These are phyloP conservation scores for Diorhabda carinulata DNA, from an alignment of 1,140 invertebrate genomes.

Conservation along the genomic window DNA sequence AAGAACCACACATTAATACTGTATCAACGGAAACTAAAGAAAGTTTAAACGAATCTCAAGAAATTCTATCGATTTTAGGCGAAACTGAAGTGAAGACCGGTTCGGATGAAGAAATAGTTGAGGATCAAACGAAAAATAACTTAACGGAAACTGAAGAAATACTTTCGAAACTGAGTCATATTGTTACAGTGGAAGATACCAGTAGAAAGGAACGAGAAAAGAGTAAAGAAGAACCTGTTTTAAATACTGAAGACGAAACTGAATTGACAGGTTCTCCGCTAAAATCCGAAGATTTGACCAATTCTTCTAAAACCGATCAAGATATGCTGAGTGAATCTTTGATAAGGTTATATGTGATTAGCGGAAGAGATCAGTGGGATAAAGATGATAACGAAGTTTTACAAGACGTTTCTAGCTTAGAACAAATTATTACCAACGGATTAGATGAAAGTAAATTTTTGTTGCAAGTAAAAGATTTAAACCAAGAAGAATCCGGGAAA, in stretches of 20 bases:
- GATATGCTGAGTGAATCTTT: conserved; percentile 5
- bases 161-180: conserved; percentile 8
- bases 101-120: not conserved
- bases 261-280: not conserved
- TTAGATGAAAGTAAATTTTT: too few species aligned
- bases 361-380: not conserved
- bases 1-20: too few species aligned
- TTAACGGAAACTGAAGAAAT: conserved; percentile 6
- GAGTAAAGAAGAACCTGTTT: too few species aligned
- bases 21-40: not conserved
- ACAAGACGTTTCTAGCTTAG: not conserved
- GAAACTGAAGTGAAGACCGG: not conserved
- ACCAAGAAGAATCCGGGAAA: too few species aligned
- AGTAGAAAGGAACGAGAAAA: too few species aligned
- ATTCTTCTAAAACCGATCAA: not conserved
- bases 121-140: not conserved
- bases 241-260: not conserved
- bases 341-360: conserved; percentile 1
- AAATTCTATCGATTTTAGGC: conserved; percentile 10
- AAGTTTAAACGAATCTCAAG: conserved; percentile 9
- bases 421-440: too few species aligned
- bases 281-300: not conserved
- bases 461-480: too few species aligned
- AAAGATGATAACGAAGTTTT: not conserved
- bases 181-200: not conserved